These are phyloP conservation scores for Epistrophe eligans DNA, from an alignment of 2,888 invertebrate species.

Conservation along the genomic window DNA sequence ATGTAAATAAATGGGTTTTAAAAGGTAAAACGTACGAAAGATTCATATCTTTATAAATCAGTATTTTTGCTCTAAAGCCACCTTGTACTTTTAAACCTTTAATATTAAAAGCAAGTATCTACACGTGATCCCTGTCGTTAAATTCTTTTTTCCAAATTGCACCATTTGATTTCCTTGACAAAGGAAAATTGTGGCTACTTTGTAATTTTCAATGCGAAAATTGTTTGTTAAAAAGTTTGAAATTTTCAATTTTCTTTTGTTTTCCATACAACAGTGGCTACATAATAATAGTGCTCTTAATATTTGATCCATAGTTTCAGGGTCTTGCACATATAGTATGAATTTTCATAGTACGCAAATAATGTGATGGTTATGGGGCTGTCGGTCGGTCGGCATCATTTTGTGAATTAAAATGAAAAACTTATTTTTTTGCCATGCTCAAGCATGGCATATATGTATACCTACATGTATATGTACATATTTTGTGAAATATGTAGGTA, in stretches of 20 bases:
- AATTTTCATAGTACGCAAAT: neutral
- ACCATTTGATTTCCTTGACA: neutral
- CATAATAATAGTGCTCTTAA: neutral
- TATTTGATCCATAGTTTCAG: constrained; percentile 30
- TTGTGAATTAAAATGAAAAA: constrained; percentile 17
- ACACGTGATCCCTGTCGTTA: neutral
- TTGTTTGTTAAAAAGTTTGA: neutral
- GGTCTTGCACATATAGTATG: constrained; percentile 1
- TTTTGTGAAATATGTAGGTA: neutral
- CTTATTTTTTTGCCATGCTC: constrained; percentile 1
- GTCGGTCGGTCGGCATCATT: constrained; percentile 16
- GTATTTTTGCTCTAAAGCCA: too few species aligned
- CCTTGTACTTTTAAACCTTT: too few species aligned
- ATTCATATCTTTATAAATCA: too few species aligned
- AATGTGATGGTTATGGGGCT: neutral
- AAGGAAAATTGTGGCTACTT: neutral
- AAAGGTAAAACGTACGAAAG: too few species aligned
- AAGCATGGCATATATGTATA: too few species aligned
- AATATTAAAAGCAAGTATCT: too few species aligned
- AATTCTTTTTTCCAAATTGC: neutral
- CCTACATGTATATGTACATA: neutral
- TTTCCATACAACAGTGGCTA: neutral
- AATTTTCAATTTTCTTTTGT: neutral
- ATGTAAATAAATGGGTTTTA: too few species aligned
- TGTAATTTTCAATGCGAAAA: neutral